A percentile compares a stretch with the other conserved stretches of the same genome.
phyloP scores from a whole-genome alignment of 2,113 vertebrate species.

The Tringa solitaria region DNA sequence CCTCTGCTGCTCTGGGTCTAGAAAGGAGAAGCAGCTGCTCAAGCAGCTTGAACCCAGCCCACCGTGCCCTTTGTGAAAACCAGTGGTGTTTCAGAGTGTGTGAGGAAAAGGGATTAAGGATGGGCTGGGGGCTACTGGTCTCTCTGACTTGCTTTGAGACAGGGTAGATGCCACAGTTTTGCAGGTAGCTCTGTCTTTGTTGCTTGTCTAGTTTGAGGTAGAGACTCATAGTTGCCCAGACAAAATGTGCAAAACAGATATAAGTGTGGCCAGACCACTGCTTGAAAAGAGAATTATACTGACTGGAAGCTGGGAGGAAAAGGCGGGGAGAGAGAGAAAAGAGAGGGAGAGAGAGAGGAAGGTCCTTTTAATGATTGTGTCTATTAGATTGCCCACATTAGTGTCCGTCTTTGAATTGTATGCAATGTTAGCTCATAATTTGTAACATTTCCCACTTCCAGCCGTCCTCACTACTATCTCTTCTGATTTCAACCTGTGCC shows the following conservation, averaged over 20 bases:
- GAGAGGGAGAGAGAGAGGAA: not conserved
- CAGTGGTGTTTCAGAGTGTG: not conserved
- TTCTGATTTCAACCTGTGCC: not conserved
- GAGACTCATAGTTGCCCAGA: not conserved
- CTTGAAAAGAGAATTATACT: not conserved
- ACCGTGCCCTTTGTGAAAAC: not conserved
- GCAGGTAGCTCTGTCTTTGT: not conserved
- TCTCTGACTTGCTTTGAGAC: not conserved
- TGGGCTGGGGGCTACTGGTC: not conserved
- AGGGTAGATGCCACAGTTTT: not conserved
- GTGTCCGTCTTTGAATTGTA: not conserved
- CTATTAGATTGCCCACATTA: not conserved
- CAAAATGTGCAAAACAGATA: not conserved
- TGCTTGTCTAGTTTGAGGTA: not conserved
- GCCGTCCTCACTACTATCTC: not conserved
- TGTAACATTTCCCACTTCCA: not conserved
- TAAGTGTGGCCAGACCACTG: not conserved
- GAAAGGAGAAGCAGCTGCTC: not conserved
- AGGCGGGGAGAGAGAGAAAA: not conserved
- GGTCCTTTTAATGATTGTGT: not conserved
- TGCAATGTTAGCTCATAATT: not conserved
- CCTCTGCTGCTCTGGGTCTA: not conserved
- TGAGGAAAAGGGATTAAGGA: not conserved
- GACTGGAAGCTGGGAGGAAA: not conserved
- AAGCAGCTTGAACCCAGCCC: not conserved